These are phyloP conservation scores for Pristionchus exspectatus DNA, from an alignment of 2,888 invertebrate species.

Conservation along the genomic window DNA sequence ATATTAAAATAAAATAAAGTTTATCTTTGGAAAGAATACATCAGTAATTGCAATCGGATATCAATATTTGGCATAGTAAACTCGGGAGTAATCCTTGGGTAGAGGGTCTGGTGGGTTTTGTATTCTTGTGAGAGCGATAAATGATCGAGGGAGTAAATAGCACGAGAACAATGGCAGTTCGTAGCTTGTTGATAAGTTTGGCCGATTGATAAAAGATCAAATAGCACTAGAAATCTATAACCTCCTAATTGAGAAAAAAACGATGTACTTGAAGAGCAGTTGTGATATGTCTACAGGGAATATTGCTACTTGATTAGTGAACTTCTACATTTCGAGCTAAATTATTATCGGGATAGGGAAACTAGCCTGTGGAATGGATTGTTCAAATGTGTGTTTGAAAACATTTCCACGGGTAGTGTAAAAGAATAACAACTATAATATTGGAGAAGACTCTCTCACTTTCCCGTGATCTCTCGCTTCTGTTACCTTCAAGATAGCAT, in stretches of 20 bases:
- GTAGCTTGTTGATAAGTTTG: slow-evolving; percentile 38
- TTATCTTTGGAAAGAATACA: slow-evolving; percentile 5
- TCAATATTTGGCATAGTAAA: slow-evolving; percentile 12
- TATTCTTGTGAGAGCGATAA: not conserved
- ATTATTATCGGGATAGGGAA: not conserved
- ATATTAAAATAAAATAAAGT: not conserved
- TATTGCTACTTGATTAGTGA: not conserved
- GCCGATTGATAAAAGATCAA: not conserved
- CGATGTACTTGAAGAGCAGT: not conserved
- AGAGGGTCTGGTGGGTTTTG: slow-evolving; percentile 3
- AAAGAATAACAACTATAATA: too few relatives aligned
- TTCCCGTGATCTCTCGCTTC: too few relatives aligned
- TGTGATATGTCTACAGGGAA: not conserved
- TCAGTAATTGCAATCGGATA: slow-evolving; percentile 15
- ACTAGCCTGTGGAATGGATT: too few relatives aligned
- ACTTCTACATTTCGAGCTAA: not conserved
- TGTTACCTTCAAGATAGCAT: too few relatives aligned
- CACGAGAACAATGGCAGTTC: slow-evolving; percentile 42
- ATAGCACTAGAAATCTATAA: not conserved
- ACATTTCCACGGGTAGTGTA: too few relatives aligned
- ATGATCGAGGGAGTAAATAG: not conserved
- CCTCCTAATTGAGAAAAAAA: not conserved
- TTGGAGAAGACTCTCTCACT: too few relatives aligned
- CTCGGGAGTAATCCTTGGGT: slow-evolving; percentile 41
- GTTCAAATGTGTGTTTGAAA: too few relatives aligned